phyloP scores from a whole-genome alignment of 2,888 invertebrate genomes.

The Plagodis dolabraria region DNA sequence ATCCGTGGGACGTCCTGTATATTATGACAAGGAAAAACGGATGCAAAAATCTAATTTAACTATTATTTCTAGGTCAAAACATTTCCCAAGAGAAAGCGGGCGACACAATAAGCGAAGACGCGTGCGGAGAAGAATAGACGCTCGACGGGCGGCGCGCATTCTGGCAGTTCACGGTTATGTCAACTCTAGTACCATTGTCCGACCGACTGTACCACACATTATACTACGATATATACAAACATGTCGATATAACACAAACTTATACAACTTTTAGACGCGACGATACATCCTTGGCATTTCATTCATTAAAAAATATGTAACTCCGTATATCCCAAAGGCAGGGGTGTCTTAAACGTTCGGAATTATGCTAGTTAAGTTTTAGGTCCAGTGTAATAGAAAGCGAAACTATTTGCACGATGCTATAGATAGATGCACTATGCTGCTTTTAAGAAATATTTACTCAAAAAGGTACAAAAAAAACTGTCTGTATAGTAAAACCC shows the following conservation, averaged over 20 bases:
- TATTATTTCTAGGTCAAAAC: slow-evolving; percentile 75
- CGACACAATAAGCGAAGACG: slow-evolving; percentile 81
- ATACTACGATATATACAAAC: slow-evolving; percentile 11
- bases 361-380: too few species aligned
- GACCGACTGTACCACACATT: slow-evolving; percentile 8
- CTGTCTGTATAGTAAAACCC: too few species aligned
- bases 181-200: slow-evolving; percentile 70
- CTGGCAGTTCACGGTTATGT: slow-evolving; percentile 71
- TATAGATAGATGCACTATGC: too few species aligned
- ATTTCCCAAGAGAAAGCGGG: slow-evolving; percentile 83
- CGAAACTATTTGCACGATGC: too few species aligned
- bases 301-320: too few species aligned
- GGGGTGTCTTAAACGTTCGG: too few species aligned
- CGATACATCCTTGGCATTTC: not conserved
- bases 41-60: not conserved
- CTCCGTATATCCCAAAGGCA: too few species aligned
- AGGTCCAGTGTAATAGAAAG: too few species aligned
- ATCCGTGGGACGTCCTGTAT: too few species aligned
- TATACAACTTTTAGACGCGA: slow-evolving; percentile 6
- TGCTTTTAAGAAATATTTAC: too few species aligned
- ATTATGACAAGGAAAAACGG: too few species aligned
- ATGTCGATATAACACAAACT: slow-evolving; percentile 8
- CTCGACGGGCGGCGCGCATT: slow-evolving; percentile 50
- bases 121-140: slow-evolving; percentile 73
- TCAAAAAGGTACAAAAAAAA: too few species aligned